These are phyloP conservation scores for Bombus picipes DNA, from an alignment of 1,140 invertebrate species.

Conservation along the genomic window DNA sequence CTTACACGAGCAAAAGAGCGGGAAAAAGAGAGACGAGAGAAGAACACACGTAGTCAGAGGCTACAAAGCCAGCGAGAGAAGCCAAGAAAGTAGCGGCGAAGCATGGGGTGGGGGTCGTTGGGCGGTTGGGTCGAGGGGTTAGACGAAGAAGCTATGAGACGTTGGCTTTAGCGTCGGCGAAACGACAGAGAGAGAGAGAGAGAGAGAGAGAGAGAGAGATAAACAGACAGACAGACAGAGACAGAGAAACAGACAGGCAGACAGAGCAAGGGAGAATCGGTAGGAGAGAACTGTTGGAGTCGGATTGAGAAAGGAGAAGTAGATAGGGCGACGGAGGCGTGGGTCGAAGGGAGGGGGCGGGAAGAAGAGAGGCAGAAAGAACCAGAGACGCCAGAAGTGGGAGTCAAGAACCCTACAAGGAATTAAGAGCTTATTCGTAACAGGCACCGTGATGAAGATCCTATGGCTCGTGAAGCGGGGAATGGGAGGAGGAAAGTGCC, in stretches of 20 bases:
- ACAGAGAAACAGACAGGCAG: not conserved
- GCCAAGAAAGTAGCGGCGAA: conserved; percentile 63
- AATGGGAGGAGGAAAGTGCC: conserved; percentile 46
- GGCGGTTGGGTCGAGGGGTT: conserved; percentile 47
- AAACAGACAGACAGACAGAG: not conserved
- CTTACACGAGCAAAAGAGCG: conserved; percentile 63
- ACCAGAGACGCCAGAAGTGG: conserved; percentile 66
- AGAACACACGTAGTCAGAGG: conserved; percentile 7
- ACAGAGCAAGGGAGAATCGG: conserved; percentile 34
- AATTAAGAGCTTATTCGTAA: conserved; percentile 82
- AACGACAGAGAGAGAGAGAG: conserved; percentile 3
- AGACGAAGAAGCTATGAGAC: conserved; percentile 35
- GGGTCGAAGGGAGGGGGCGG: not conserved
- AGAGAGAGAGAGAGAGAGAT: not conserved
- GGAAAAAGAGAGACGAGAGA: conserved; percentile 38
- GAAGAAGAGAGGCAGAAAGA: conserved; percentile 7
- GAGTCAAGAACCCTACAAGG: conserved; percentile 79
- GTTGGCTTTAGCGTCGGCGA: conserved; percentile 21
- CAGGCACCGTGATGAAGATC: conserved; percentile 79
- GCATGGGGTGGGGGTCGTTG: conserved; percentile 55
- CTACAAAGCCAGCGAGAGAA: conserved; percentile 47
- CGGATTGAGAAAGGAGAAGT: conserved; percentile 53
- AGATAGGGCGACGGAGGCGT: not conserved
- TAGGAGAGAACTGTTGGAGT: conserved; percentile 50
- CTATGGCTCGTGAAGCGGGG: conserved; percentile 66